Conservation (phyloP, 2,888 invertebrate genomes). For the Apocheima hispidaria region DNA sequence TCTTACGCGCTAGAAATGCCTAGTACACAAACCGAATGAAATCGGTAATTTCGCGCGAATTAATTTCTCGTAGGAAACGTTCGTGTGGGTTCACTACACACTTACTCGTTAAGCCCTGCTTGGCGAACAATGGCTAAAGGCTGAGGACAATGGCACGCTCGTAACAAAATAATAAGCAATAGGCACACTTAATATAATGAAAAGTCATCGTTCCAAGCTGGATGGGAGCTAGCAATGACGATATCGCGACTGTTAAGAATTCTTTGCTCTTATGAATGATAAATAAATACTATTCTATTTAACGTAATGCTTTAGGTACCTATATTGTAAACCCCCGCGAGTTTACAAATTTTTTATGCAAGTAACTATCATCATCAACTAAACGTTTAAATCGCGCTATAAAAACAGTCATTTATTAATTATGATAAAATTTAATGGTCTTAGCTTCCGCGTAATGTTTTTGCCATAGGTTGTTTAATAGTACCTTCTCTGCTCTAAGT, state of each 20-base stretch:
- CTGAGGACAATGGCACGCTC: conserved; percentile 64
- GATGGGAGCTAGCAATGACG: neutral
- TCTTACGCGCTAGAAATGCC: neutral
- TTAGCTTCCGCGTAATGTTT: too few species aligned
- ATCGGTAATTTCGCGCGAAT: conserved; percentile 7
- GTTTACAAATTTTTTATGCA: too few species aligned
- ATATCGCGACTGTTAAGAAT: neutral
- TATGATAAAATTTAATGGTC: too few species aligned
- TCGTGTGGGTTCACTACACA: conserved; percentile 48
- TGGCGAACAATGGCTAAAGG: conserved; percentile 62
- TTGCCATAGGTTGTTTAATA: too few species aligned
- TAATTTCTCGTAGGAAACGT: conserved; percentile 25
- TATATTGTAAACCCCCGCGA: too few species aligned
- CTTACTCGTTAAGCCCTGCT: conserved; percentile 49
- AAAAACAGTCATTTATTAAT: too few species aligned
- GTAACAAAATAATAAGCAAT: conserved; percentile 63
- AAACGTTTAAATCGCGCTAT: too few species aligned
- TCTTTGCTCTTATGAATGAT: neutral
- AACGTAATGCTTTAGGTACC: too few species aligned
- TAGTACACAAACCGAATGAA: neutral
- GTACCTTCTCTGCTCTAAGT: too few species aligned
- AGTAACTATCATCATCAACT: too few species aligned
- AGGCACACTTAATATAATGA: conserved; percentile 45
- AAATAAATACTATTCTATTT: neutral
- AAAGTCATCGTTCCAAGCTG: conserved; percentile 28